A percentile compares a stretch with the other conserved stretches of the same genome.
phyloP scores from a whole-genome alignment of 2,797 vertebrate genomes.

The Phaenicophaeus curvirostris region DNA sequence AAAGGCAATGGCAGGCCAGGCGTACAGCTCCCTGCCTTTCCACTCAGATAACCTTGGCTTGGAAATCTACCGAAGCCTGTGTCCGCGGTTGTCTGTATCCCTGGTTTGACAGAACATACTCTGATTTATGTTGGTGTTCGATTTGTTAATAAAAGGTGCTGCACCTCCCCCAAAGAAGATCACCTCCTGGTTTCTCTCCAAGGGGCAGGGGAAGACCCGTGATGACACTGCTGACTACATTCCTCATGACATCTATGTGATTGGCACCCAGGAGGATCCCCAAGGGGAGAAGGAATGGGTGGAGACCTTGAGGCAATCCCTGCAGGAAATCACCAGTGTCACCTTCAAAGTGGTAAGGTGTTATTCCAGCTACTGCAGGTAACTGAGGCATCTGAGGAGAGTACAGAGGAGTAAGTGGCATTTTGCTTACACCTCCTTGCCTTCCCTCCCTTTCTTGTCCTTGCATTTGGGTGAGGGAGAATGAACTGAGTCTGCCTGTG shows the following conservation, averaged over 20 bases:
- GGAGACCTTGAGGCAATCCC: constrained; percentile 84
- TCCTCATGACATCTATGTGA: constrained; percentile 95
- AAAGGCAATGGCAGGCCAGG: not conserved
- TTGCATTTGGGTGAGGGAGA: not conserved
- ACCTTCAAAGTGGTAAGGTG: constrained; percentile 90
- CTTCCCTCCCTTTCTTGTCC: not conserved
- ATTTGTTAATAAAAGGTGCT: constrained; percentile 84
- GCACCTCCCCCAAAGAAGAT: constrained; percentile 89
- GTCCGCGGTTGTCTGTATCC: not conserved
- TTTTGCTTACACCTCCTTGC: not conserved
- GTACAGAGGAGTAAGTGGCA: not conserved
- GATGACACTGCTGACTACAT: constrained; percentile 96
- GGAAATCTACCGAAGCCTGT: not conserved
- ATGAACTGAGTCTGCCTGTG: not conserved
- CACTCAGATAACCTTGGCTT: not conserved
- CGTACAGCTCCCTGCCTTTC: not conserved
- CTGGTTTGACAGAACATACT: not conserved
- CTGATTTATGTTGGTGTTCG: constrained; percentile 59
- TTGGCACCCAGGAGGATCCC: constrained; percentile 95
- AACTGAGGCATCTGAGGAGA: not conserved
- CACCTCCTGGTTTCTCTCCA: constrained; percentile 96
- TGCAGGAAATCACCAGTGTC: constrained; percentile 92
- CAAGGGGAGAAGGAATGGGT: constrained; percentile 93
- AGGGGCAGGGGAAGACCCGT: constrained; percentile 92
- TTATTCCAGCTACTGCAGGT: not conserved